phyloP scores from a whole-genome alignment of 2,113 vertebrate genomes.

The Diadophis punctatus region DNA sequence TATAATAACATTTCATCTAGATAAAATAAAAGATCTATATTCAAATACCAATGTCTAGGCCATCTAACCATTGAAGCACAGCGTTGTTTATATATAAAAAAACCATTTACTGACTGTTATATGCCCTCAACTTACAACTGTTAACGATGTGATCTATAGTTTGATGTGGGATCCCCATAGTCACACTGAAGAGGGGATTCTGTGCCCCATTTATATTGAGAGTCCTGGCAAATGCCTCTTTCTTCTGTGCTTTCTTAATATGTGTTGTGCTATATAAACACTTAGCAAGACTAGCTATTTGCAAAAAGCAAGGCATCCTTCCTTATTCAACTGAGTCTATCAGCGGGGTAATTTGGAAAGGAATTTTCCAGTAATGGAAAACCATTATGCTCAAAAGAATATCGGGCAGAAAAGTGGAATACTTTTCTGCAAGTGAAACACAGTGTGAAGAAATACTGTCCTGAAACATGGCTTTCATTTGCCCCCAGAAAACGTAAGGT shows the following conservation, averaged over 20 bases:
- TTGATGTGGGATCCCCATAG: neutral
- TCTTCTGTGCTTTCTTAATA: neutral
- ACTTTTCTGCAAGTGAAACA: neutral
- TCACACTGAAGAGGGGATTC: neutral
- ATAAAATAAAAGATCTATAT: neutral
- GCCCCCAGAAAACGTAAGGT: neutral
- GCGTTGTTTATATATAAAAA: neutral
- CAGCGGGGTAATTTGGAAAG: neutral
- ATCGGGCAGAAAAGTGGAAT: neutral
- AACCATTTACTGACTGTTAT: neutral
- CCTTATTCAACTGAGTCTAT: conserved; percentile 1
- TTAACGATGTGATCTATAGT: neutral
- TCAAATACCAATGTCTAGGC: neutral
- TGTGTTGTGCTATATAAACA: neutral
- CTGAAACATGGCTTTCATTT: neutral
- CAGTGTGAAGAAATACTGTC: neutral
- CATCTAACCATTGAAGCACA: neutral
- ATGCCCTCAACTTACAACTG: neutral
- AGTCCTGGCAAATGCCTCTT: neutral
- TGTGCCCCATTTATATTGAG: neutral
- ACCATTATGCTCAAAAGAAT: neutral
- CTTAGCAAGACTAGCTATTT: neutral
- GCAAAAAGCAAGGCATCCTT: neutral
- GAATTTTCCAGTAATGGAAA: neutral
- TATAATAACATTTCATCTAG: neutral